Evolutionary conservation across 2,113 vertebrate genomes (phyloP).

Genomic region (Corythaeola cristata): DNA sequence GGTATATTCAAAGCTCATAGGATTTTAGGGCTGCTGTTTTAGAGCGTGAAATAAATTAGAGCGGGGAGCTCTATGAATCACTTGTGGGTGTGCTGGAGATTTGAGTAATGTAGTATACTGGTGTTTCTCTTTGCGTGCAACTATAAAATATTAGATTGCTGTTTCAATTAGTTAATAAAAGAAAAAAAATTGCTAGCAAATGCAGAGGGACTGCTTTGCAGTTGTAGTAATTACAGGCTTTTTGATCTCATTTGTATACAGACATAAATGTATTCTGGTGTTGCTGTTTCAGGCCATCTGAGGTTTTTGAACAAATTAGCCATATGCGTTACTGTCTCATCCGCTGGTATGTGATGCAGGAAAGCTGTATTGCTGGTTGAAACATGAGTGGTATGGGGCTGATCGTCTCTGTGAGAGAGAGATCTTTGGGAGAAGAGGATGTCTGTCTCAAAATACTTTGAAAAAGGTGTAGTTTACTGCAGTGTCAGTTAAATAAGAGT

Average conservation of each 20-base stretch:
- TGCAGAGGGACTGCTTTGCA: background rate
- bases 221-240: background rate
- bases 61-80: background rate
- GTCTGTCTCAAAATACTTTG: background rate
- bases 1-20: constrained; percentile 70
- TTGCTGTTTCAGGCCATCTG: background rate
- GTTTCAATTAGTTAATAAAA: background rate
- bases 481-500: background rate
- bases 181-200: background rate
- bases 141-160: background rate
- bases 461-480: background rate
- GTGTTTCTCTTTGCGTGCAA: background rate
- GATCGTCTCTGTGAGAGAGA: background rate
- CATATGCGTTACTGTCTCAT: background rate
- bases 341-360: background rate
- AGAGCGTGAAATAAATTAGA: background rate
- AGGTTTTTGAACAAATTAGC: background rate
- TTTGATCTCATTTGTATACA: background rate
- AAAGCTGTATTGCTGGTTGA: background rate
- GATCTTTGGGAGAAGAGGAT: background rate
- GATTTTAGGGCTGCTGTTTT: background rate
- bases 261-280: background rate
- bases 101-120: background rate
- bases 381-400: background rate
- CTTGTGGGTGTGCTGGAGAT: background rate